These are phyloP conservation scores for Smittia aterrima DNA, from an alignment of 2,888 invertebrate species.

Conservation along the genomic window DNA sequence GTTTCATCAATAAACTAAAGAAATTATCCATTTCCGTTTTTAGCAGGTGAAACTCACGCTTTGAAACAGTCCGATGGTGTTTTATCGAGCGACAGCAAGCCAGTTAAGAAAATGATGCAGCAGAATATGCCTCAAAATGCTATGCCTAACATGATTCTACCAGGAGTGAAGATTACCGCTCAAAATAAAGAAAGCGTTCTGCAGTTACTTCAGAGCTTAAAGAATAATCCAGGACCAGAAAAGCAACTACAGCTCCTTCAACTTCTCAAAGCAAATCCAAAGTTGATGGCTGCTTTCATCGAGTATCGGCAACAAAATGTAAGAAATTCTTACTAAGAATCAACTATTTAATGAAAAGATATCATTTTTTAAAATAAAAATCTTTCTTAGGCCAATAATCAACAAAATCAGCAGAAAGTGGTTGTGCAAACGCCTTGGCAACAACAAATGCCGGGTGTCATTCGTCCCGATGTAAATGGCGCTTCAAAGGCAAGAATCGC, in stretches of 20 bases:
- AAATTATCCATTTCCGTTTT: too few relatives aligned
- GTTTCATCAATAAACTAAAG: too few relatives aligned
- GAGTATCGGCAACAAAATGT: constrained; percentile 73
- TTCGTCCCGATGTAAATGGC: too few relatives aligned
- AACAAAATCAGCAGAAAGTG: constrained; percentile 40
- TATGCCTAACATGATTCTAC: constrained; percentile 44
- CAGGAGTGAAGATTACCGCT: constrained; percentile 44
- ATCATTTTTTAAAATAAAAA: too few relatives aligned
- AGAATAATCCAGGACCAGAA: constrained; percentile 77
- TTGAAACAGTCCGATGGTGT: too few relatives aligned
- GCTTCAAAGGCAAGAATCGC: too few relatives aligned
- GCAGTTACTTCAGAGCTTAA: constrained; percentile 84
- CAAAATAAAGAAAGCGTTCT: constrained; percentile 66
- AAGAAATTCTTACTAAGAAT: too few relatives aligned
- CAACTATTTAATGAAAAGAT: background rate
- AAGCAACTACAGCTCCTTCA: constrained; percentile 87
- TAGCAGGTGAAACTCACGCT: too few relatives aligned
- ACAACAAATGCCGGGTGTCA: too few relatives aligned
- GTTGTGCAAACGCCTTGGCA: too few relatives aligned
- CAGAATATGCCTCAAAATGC: constrained; percentile 42
- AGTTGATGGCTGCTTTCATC: constrained; percentile 92
- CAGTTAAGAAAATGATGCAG: constrained; percentile 45
- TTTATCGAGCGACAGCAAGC: too few relatives aligned
- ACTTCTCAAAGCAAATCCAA: constrained; percentile 90
- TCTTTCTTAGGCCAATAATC: background rate